Evolutionary conservation across 2,113 vertebrate genomes (phyloP).

Genomic region (Nothobranchius kuhntae): DNA sequence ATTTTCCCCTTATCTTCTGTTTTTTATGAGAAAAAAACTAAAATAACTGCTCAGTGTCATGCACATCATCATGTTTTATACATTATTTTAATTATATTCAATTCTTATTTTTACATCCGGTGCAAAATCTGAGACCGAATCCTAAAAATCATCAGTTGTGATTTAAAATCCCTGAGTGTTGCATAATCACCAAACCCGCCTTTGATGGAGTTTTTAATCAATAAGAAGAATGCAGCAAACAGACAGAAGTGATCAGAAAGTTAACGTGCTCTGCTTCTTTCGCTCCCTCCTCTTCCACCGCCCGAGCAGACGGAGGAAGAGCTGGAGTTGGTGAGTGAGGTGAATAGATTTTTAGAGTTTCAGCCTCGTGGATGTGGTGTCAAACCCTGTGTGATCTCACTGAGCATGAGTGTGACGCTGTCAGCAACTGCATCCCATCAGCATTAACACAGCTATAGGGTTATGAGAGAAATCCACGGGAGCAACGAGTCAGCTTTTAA

Average conservation of each 20-base stretch:
- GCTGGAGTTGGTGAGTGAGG: conserved; percentile 96
- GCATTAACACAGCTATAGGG: conserved; percentile 3
- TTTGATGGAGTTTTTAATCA: no score
- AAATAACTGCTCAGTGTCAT: no score
- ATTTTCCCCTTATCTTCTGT: not conserved
- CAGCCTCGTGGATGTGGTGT: conserved; percentile 61
- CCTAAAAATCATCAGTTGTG: no score
- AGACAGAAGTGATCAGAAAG: conserved; percentile 23
- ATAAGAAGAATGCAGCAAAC: no score
- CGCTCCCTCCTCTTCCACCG: conserved; percentile 22
- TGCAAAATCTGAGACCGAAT: no score
- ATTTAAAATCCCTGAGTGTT: no score
- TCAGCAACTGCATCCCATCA: conserved; percentile 19
- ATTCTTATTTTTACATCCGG: no score
- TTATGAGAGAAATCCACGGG: conserved; percentile 1
- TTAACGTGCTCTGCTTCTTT: conserved; percentile 55
- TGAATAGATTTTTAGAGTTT: conserved; percentile 71
- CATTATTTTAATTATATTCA: no score
- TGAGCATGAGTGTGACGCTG: conserved; percentile 55
- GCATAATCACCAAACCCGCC: no score
- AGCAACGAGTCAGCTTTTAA: conserved; percentile 11
- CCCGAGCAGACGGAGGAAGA: conserved; percentile 91
- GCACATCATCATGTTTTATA: no score
- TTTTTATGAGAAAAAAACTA: no score
- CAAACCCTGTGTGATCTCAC: conserved; percentile 54